phyloP scores from a whole-genome alignment of 2,888 invertebrate species.

The Trichopoda pennipes region DNA sequence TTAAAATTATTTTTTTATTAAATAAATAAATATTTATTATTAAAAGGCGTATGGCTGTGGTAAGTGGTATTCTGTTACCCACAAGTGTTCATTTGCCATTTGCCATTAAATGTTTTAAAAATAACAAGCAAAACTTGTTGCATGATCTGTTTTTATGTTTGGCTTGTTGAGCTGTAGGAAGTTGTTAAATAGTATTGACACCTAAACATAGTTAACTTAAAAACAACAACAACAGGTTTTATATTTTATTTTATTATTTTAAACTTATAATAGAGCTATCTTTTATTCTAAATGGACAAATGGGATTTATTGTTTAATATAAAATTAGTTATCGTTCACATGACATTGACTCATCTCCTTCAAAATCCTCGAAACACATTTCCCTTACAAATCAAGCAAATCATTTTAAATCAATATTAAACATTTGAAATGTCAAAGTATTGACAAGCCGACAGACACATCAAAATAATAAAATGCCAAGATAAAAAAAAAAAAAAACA shows the following conservation, averaged over 20 bases:
- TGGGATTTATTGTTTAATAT: not conserved
- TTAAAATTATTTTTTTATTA: constrained; percentile 27
- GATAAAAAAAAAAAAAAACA: constrained; percentile 9
- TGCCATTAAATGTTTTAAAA: constrained; percentile 20
- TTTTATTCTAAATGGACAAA: constrained; percentile 22
- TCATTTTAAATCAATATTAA: constrained; percentile 44
- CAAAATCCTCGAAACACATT: not conserved
- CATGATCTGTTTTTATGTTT: not conserved
- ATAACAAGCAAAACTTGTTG: constrained; percentile 62
- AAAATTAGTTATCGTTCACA: not conserved
- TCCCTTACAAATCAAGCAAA: not conserved
- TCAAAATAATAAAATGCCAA: constrained; percentile 3
- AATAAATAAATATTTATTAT: constrained; percentile 22
- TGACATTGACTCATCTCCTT: not conserved
- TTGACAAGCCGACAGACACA: constrained; percentile 23
- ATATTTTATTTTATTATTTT: not conserved
- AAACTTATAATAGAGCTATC: not conserved
- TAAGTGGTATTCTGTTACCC: not conserved
- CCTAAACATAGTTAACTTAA: constrained; percentile 34
- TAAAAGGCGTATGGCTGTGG: constrained; percentile 44
- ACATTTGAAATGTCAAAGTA: constrained; percentile 55
- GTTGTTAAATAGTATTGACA: constrained; percentile 45
- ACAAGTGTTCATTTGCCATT: constrained; percentile 52
- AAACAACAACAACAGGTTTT: constrained; percentile 56
- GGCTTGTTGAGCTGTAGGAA: constrained; percentile 34